Evolutionary conservation across 2,888 invertebrate genomes (phyloP), one percentile per base, ranked within the genome.

Genomic region (Hydriomena furcata): DNA sequence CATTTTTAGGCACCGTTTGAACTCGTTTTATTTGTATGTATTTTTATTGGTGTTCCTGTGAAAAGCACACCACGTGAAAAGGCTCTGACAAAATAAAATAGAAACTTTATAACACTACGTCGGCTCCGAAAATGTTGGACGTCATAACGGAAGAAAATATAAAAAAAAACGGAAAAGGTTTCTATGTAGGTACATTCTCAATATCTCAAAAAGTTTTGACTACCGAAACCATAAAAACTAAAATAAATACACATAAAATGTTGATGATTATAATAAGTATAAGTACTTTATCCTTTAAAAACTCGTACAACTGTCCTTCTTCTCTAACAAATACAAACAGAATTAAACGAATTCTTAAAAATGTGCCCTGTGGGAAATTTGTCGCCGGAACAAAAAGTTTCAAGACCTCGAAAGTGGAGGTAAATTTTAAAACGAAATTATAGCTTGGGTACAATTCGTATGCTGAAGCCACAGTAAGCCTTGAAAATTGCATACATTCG

Each of bases 311-410:
- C 10, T 30, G 34, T 34, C 25, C 46, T 36, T 42, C 24, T 37
- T 27, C 37, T 20, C 4, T 3, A 4, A 24, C 42, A 44, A 52
- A 49, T 52, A 48, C 41, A 53, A 52, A 52, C 55, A 44, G 53
- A 54, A 60, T 55, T 57, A 66, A 63, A 56, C 52, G 61, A 63
- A 61, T 55, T 61, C 60, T 58, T 56, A 52, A 43, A 61, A 52
- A 62, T 63, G 55, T 37, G 38, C 13, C 72, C 61, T 59, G 23
- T 38, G 71, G 72, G 71, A 69, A 73, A 72, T 72, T 69, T 57
- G 54, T 57, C 57, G 59, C 55, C 44, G 55, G 49, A 43, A 57
- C 50, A 66, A 61, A 61, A 61, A 54, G 52, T 57, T 61, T 54
- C 53, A 43, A 49, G 52, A 52, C 36, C 53, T 49, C 38, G 32